phyloP scores from a whole-genome alignment of 2,888 invertebrate genomes.

The Hirtodrosophila duncani region DNA sequence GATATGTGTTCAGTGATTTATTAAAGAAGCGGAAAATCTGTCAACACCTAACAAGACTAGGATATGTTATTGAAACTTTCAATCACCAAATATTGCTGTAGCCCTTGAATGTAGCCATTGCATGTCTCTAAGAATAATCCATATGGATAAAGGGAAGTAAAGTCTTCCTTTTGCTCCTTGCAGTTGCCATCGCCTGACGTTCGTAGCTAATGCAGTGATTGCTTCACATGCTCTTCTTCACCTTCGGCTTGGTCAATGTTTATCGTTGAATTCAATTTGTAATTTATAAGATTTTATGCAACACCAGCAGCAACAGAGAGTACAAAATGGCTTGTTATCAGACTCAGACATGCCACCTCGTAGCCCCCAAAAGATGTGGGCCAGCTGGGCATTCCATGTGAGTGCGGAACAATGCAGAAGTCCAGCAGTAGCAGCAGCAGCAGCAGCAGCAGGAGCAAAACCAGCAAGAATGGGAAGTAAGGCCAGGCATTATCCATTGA shows the following conservation, averaged over 20 bases:
- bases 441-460: not conserved
- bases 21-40: too few relatives aligned
- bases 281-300: conserved; percentile 62
- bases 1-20: too few relatives aligned
- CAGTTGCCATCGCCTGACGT: too few relatives aligned
- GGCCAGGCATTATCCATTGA: conserved; percentile 41
- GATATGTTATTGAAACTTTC: too few relatives aligned
- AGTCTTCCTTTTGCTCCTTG: too few relatives aligned
- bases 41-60: too few relatives aligned
- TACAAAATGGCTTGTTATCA: conserved; percentile 45
- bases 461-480: conserved; percentile 9
- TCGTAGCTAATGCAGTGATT: conserved; percentile 21
- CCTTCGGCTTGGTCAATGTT: conserved; percentile 50
- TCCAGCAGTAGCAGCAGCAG: not conserved
- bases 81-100: too few relatives aligned
- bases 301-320: conserved; percentile 14
- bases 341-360: not conserved
- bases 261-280: conserved; percentile 71
- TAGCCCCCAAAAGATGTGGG: conserved; percentile 51
- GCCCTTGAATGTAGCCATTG: too few relatives aligned
- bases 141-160: too few relatives aligned
- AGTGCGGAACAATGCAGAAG: conserved; percentile 45
- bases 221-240: conserved; percentile 2
- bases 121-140: too few relatives aligned
- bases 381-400: conserved; percentile 64